These are phyloP conservation scores for Tenrec ecaudatus DNA, from an alignment of 2,113 vertebrate genomes.

Conservation along the genomic window DNA sequence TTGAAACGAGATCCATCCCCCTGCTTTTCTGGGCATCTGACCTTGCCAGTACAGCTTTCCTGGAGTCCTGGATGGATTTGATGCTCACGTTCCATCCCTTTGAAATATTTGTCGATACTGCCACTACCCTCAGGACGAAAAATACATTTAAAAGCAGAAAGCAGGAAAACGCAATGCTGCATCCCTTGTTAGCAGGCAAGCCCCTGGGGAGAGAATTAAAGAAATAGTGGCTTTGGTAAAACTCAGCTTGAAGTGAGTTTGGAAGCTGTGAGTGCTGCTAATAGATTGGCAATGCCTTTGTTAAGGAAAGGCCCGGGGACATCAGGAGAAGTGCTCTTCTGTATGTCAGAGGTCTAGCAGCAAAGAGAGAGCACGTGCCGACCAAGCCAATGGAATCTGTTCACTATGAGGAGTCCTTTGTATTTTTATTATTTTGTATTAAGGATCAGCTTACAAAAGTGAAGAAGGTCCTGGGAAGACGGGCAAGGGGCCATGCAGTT, in stretches of 20 bases:
- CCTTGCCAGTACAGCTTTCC: neutral
- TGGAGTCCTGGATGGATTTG: neutral
- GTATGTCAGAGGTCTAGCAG: neutral
- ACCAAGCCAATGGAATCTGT: neutral
- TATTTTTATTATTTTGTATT: neutral
- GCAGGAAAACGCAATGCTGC: neutral
- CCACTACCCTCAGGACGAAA: neutral
- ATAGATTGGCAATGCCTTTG: neutral
- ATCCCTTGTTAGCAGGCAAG: neutral
- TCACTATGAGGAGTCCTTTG: neutral
- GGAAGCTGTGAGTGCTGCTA: neutral
- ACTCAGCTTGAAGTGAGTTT: neutral
- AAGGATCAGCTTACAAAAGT: neutral
- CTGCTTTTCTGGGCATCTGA: neutral
- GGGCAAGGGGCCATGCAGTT: neutral
- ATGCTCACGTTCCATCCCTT: neutral
- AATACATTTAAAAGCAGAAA: neutral
- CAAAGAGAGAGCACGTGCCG: neutral
- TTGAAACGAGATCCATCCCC: constrained; percentile 50
- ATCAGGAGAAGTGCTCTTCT: too few relatives aligned
- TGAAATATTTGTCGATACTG: neutral
- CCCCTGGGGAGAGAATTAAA: constrained; percentile 46
- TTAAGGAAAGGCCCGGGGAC: neutral
- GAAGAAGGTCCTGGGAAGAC: neutral
- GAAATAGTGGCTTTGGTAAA: constrained; percentile 36